Base-by-base conservation (phyloP, 2,113 vertebrate genomes). In the Pachypanchax playfairii region DNA sequence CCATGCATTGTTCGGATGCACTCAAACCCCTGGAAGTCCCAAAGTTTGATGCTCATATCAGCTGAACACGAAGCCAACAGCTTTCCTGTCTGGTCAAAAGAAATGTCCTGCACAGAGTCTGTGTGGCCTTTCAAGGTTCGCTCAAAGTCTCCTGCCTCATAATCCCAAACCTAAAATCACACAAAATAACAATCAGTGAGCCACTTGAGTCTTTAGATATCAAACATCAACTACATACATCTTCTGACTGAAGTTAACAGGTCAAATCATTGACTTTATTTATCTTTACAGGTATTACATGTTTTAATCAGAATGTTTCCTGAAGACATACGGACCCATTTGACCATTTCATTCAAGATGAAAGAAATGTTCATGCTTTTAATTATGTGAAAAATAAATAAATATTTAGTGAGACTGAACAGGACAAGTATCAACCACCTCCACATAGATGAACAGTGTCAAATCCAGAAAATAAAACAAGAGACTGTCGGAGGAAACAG, bases 11-110 rank as follows among this genome's bases (percentile, higher is more conserved):
- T 99, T 90, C 95, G 92, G 92, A 99, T 96, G 89, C 97, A 99
- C 89, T 98, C 96, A 82, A 98, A 99, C 79, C 96, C 95, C 89
- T 98, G 97, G 89, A 99, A 99, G 92, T 99, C 97, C 97, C 97
- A 99, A 84, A 99, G 94, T 89, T 99, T 99, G 93, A 99, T 97
- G 89, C 96, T 98, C 97, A 99, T 99, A 90, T 99, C 97, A 74
- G 97, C 97, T 84, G 97, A 99, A 92, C 97, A 99, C 59, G 97
- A 99, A 75, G 97, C 95, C 93, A 99, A 88, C 74, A 99, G 92
- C 70, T 99, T 98, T 90, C 97, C 97, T 77, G 94, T 92, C 88
- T 96, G 97, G 88, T 99, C 97, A 78, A 99, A 99, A 77, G 96
- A 99, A 91, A 99, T 97, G 91, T 99, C 97, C 88, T 99, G 97